phyloP scores from a whole-genome alignment of 2,113 vertebrate species.

The Petroica traversi region DNA sequence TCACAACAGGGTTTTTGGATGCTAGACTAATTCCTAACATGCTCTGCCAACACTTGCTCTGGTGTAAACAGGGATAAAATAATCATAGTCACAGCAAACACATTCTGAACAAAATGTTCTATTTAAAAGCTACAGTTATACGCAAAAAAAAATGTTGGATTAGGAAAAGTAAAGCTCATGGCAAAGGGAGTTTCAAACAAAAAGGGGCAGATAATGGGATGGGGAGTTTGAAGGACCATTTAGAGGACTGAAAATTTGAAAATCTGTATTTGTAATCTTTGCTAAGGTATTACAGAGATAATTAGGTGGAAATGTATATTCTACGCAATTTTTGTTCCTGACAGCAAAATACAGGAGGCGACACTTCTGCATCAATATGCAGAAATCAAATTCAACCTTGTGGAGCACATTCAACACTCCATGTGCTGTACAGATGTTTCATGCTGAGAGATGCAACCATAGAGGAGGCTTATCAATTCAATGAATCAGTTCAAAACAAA shows the following conservation, averaged over 20 bases:
- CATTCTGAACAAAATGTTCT: neutral
- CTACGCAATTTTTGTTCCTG: neutral
- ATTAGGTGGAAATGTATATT: neutral
- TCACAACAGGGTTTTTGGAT: slow-evolving; percentile 7
- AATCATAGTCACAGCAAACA: neutral
- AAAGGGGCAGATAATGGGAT: neutral
- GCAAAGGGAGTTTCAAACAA: neutral
- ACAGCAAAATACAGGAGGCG: neutral
- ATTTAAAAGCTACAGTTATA: neutral
- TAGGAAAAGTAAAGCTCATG: neutral
- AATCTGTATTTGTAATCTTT: neutral
- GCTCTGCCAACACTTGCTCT: slow-evolving; percentile 12
- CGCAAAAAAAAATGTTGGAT: neutral
- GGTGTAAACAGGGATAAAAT: slow-evolving; percentile 5
- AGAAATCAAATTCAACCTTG: neutral
- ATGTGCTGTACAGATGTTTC: neutral
- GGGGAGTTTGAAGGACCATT: neutral
- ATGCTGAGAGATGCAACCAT: neutral
- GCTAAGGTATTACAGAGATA: neutral
- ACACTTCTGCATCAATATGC: neutral
- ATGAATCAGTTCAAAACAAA: neutral
- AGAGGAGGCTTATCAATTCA: neutral
- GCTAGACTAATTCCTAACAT: neutral
- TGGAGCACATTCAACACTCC: neutral
- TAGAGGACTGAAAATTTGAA: neutral